These are phyloP conservation scores for Hermetia illucens DNA, from an alignment of 1,140 invertebrate genomes.

Conservation along the genomic window DNA sequence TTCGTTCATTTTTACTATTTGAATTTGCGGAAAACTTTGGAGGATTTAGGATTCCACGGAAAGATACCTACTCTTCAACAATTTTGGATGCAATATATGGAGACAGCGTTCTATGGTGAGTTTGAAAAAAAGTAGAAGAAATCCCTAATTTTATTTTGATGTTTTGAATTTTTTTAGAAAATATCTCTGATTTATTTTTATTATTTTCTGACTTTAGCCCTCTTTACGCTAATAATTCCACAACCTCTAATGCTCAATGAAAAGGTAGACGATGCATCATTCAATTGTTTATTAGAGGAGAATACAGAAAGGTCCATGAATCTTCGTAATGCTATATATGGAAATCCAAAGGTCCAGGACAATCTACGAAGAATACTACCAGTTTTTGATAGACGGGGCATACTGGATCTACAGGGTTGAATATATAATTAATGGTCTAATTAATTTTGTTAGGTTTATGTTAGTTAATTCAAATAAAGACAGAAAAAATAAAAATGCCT, in stretches of 20 bases:
- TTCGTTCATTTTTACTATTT: slow-evolving; percentile 19
- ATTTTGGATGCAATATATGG: slow-evolving; percentile 16
- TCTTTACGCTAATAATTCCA: slow-evolving; percentile 13
- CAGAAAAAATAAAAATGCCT: too few species aligned
- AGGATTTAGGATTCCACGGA: slow-evolving; percentile 13
- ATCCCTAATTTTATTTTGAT: too few species aligned
- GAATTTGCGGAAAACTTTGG: slow-evolving; percentile 13
- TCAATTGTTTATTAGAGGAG: slow-evolving; percentile 19
- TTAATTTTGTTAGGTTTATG: too few species aligned
- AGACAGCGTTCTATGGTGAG: slow-evolving; percentile 24
- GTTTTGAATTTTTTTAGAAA: too few species aligned
- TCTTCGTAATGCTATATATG: slow-evolving; percentile 19
- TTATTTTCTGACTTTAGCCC: too few species aligned
- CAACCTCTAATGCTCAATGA: slow-evolving; percentile 21
- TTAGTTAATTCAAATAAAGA: too few species aligned
- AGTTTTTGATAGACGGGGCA: slow-evolving; percentile 15
- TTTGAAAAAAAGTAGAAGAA: too few species aligned
- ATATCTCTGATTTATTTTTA: neutral
- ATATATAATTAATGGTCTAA: too few species aligned
- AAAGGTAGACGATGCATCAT: slow-evolving; percentile 21
- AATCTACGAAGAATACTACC: slow-evolving; percentile 18
- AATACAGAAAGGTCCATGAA: slow-evolving; percentile 18
- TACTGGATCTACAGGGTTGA: slow-evolving; percentile 18
- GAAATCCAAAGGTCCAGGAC: slow-evolving; percentile 12
- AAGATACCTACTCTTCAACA: slow-evolving; percentile 20